Conservation (phyloP, 2,113 vertebrate species). For the Peromyscus polionotus region DNA sequence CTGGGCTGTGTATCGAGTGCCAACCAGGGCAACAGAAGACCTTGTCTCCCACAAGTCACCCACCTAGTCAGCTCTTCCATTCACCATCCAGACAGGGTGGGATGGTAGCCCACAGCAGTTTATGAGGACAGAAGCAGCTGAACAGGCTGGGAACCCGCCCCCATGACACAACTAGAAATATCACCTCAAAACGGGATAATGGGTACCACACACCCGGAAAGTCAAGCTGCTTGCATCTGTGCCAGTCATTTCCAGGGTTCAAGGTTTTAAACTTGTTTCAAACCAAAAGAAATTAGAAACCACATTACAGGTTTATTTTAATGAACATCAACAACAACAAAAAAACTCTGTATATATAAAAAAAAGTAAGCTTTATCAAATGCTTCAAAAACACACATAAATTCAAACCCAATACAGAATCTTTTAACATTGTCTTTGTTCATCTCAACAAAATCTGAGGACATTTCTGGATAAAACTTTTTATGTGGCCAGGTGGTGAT, state of each 20-base stretch:
- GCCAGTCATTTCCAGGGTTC: conserved; percentile 57
- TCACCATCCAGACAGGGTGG: not conserved
- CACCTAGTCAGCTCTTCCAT: not conserved
- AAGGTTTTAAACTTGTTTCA: conserved; percentile 68
- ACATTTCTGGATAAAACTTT: conserved; percentile 69
- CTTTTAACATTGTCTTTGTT: conserved; percentile 66
- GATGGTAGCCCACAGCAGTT: not conserved
- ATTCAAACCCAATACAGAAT: conserved; percentile 66
- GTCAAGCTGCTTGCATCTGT: conserved; percentile 13
- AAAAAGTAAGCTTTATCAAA: conserved; percentile 80
- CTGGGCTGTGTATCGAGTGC: not conserved
- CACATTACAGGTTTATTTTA: conserved; percentile 73
- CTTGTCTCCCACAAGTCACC: not conserved
- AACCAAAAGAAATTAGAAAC: conserved; percentile 72
- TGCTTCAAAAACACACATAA: conserved; percentile 59
- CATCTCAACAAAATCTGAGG: conserved; percentile 49
- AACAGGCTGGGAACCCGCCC: not conserved
- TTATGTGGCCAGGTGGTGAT: not conserved
- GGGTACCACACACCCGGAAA: not conserved
- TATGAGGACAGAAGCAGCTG: not conserved
- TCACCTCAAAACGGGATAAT: not conserved
- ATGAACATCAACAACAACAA: conserved; percentile 67
- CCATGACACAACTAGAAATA: not conserved
- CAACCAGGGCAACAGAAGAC: not conserved
- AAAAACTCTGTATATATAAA: conserved; percentile 27